Evolutionary conservation across 2,797 vertebrate genomes (phyloP).

Genomic region (Clarias pachynema): DNA sequence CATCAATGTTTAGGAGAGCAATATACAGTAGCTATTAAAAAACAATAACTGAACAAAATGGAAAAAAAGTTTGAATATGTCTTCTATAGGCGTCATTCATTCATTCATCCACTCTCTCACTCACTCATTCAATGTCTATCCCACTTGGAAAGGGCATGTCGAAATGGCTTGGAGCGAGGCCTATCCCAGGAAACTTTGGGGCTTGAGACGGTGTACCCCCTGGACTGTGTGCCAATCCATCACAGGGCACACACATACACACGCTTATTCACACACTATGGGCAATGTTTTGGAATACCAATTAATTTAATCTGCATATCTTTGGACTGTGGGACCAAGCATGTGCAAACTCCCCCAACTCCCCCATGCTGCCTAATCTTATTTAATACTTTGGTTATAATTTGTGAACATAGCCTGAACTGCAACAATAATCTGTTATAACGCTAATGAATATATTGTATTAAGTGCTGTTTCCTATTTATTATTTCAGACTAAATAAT

Average conservation of each 20-base stretch:
- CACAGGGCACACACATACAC: no score
- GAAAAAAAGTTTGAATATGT: background rate
- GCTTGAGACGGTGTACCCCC: no score
- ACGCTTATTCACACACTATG: no score
- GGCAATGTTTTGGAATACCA: no score
- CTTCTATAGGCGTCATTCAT: background rate
- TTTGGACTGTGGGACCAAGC: no score
- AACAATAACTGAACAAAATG: background rate
- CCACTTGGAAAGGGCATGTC: no score
- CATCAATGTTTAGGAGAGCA: background rate
- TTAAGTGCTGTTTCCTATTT: background rate
- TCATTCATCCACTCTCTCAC: background rate
- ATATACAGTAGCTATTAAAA: background rate
- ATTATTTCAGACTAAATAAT: background rate
- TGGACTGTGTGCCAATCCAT: no score
- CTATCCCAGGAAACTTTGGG: no score
- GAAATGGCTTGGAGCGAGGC: no score
- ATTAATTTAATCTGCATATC: no score
- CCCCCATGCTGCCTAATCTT: background rate
- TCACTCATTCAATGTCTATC: no score
- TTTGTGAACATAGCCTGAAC: background rate
- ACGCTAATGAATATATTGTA: background rate
- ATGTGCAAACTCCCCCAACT: no score
- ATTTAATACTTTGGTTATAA: background rate
- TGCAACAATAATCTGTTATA: background rate